phyloP scores from a whole-genome alignment of 2,797 vertebrate species.

The Eulemur mongoz region DNA sequence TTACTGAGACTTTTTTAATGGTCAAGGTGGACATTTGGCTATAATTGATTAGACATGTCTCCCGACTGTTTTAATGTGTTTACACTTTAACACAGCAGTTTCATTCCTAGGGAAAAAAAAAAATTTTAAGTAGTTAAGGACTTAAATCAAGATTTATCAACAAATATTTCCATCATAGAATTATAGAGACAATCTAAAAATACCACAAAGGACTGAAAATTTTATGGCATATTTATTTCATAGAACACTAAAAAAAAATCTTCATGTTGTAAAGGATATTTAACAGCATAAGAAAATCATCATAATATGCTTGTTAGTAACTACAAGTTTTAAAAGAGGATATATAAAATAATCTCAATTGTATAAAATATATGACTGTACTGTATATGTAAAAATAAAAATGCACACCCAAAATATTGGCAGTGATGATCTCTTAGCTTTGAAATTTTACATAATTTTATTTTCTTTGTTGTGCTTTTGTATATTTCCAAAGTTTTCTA shows the following conservation, averaged over 20 bases:
- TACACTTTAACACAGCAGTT: neutral
- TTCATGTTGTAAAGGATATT: neutral
- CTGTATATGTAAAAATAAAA: neutral
- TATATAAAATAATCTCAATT: neutral
- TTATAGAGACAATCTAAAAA: neutral
- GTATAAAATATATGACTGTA: neutral
- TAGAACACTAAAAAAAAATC: neutral
- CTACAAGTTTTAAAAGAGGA: neutral
- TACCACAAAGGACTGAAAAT: neutral
- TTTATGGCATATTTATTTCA: neutral
- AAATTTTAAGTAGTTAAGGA: neutral
- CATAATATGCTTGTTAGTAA: neutral
- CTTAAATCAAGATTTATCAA: neutral
- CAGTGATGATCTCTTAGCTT: neutral
- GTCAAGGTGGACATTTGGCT: neutral
- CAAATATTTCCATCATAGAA: neutral
- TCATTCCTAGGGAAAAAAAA: neutral
- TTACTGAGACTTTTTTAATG: neutral
- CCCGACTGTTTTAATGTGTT: neutral
- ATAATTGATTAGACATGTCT: neutral
- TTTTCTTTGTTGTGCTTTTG: neutral
- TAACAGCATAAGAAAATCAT: neutral
- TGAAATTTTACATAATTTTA: neutral
- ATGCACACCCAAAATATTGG: neutral
- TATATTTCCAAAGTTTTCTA: conserved; percentile 7